Evolutionary conservation across 2,888 invertebrate species (phyloP).

Genomic region (Erannis defoliaria): DNA sequence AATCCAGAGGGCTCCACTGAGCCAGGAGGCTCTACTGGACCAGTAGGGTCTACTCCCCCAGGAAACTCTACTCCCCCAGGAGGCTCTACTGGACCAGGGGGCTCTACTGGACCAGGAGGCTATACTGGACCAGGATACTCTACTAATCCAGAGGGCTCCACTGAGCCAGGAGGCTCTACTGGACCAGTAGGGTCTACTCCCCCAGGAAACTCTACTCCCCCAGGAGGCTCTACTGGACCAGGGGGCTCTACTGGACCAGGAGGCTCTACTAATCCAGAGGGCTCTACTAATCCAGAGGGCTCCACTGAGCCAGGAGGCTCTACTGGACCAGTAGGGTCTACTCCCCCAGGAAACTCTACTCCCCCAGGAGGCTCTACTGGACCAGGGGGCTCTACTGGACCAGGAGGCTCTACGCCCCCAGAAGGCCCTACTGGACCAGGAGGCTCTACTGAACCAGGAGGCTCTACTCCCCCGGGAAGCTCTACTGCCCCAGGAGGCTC

Average conservation of each 20-base stretch:
- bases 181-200: not conserved
- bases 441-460: not conserved
- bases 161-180: not conserved
- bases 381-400: not conserved
- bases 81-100: not conserved
- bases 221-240: no score
- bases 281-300: not conserved
- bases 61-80: no score
- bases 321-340: not conserved
- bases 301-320: no score
- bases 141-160: not conserved
- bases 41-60: not conserved
- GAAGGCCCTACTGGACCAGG: not conserved
- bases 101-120: not conserved
- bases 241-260: not conserved
- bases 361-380: not conserved
- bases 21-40: not conserved
- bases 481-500: not conserved
- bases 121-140: not conserved
- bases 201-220: not conserved
- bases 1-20: not conserved
- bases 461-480: not conserved
- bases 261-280: not conserved
- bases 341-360: not conserved
- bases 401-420: no score